These are phyloP conservation scores for Tenthredo notha DNA, from an alignment of 2,888 invertebrate species.

Conservation along the genomic window DNA sequence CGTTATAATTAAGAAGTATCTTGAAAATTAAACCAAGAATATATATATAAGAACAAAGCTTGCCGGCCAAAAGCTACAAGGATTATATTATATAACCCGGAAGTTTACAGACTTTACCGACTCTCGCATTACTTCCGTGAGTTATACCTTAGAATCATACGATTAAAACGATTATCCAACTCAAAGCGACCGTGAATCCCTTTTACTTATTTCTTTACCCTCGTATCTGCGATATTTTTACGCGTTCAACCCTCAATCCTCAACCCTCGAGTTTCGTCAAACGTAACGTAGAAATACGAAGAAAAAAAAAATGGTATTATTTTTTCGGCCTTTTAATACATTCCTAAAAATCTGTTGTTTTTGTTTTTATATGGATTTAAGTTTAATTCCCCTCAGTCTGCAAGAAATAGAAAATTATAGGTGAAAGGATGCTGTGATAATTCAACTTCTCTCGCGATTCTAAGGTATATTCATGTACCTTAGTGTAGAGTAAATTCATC, in stretches of 20 bases:
- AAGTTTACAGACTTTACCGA: neutral
- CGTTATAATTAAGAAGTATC: slow-evolving; percentile 77
- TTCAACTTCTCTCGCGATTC: neutral
- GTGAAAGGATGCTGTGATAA: neutral
- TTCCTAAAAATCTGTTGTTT: neutral
- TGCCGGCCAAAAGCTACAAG: neutral
- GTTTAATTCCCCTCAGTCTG: neutral
- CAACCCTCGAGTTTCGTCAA: neutral
- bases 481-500: neutral
- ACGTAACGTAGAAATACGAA: neutral
- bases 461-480: neutral
- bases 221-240: neutral
- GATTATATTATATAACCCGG: neutral
- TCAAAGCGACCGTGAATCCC: slow-evolving; percentile 18
- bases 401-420: neutral
- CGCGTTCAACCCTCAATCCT: neutral
- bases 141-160: slow-evolving; percentile 5
- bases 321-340: neutral
- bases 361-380: neutral
- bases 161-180: slow-evolving; percentile 26
- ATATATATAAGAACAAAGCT: neutral
- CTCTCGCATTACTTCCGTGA: neutral
- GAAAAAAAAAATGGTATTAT: neutral
- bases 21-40: slow-evolving; percentile 72
- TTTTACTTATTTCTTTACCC: neutral